phyloP scores from a whole-genome alignment of 2,797 vertebrate genomes.

The Helostoma temminkii region DNA sequence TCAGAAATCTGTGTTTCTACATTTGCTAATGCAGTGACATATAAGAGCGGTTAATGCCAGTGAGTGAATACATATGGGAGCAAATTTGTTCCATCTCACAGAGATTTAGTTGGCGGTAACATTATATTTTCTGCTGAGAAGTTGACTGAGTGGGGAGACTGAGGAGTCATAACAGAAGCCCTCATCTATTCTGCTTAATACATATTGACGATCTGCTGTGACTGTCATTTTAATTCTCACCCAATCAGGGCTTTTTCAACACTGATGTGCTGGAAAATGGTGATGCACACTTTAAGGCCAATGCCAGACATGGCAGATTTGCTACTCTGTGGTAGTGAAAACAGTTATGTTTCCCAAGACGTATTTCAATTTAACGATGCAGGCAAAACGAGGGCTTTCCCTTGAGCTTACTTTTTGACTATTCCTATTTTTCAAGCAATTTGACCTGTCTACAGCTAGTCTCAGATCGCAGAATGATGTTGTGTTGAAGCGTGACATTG shows the following conservation, averaged over 20 bases:
- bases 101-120: constrained; percentile 77
- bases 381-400: constrained; percentile 62
- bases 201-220: constrained; percentile 50
- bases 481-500: constrained; percentile 50
- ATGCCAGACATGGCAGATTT: constrained; percentile 60
- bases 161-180: constrained; percentile 50
- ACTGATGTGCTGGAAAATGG: constrained; percentile 62
- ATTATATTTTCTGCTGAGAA: constrained; percentile 69
- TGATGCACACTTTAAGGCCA: constrained; percentile 32
- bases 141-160: constrained; percentile 41
- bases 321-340: constrained; percentile 57
- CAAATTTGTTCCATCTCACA: constrained; percentile 76
- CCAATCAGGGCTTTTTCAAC: constrained; percentile 48
- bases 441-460: constrained; percentile 73
- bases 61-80: constrained; percentile 77
- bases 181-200: constrained; percentile 58
- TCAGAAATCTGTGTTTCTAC: constrained; percentile 57
- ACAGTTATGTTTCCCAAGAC: constrained; percentile 56
- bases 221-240: constrained; percentile 62
- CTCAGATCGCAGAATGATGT: constrained; percentile 47
- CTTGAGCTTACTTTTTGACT: constrained; percentile 54
- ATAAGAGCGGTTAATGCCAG: constrained; percentile 63
- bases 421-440: constrained; percentile 71
- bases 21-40: constrained; percentile 58
- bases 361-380: constrained; percentile 75